Evolutionary conservation across 2,113 vertebrate species (phyloP).

Genomic region (Microcebus griseorufus): DNA sequence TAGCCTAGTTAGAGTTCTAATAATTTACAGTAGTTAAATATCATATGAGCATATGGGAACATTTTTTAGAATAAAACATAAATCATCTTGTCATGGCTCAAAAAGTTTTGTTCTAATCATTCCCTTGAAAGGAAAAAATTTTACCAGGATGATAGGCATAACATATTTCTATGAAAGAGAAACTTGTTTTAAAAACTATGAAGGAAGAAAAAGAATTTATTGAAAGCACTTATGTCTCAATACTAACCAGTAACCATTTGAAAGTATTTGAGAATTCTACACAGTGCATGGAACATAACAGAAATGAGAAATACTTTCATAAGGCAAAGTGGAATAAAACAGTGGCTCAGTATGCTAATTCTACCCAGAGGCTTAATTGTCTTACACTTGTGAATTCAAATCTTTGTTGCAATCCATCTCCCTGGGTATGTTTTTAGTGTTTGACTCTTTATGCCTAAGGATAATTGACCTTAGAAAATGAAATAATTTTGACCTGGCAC

Average conservation of each 20-base stretch:
- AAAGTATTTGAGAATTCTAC: constrained; percentile 56
- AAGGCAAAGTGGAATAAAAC: neutral
- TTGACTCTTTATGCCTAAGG: constrained; percentile 14
- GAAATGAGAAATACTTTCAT: constrained; percentile 11
- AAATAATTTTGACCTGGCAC: constrained; percentile 38
- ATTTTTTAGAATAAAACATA: constrained; percentile 6
- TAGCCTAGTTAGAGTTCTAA: neutral
- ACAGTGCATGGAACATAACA: neutral
- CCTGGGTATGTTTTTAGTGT: constrained; percentile 36
- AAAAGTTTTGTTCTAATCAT: constrained; percentile 12
- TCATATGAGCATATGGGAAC: neutral
- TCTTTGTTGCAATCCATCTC: neutral
- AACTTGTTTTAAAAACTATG: neutral
- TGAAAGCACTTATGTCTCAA: neutral
- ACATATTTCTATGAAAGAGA: constrained; percentile 27
- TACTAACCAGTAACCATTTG: neutral
- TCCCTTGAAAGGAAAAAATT: neutral
- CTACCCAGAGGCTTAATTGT: constrained; percentile 42
- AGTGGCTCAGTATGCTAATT: constrained; percentile 7
- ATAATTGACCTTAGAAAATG: constrained; percentile 49
- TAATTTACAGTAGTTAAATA: neutral
- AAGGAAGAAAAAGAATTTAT: neutral
- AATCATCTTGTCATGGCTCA: constrained; percentile 14
- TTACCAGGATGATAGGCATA: neutral
- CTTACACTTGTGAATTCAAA: constrained; percentile 35